Evolutionary conservation across 2,797 vertebrate genomes (phyloP).

Genomic region (Spizella passerina): DNA sequence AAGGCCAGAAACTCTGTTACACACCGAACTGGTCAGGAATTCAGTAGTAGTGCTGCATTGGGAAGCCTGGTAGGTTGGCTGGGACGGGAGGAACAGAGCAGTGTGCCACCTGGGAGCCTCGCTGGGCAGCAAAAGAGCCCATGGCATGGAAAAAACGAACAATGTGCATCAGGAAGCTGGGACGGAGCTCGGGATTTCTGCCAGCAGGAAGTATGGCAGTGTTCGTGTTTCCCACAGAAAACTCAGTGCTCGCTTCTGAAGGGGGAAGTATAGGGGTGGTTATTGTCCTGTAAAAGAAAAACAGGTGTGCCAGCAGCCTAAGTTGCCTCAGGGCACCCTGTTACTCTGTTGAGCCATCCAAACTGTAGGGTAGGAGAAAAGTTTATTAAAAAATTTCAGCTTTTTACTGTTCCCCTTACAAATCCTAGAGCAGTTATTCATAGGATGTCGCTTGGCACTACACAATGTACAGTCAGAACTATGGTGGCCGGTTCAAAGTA

Average conservation of each 20-base stretch:
- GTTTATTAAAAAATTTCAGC: background rate
- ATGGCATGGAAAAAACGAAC: background rate
- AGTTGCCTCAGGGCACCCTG: background rate
- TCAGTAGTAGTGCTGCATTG: background rate
- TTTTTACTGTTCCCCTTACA: background rate
- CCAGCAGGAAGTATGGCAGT: background rate
- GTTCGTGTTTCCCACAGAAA: background rate
- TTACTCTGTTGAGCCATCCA: background rate
- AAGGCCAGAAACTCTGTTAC: background rate
- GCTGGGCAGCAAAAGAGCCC: background rate
- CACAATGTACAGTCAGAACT: background rate
- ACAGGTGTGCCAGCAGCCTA: background rate
- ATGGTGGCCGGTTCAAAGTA: background rate
- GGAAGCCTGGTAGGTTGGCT: background rate
- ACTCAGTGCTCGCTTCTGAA: background rate
- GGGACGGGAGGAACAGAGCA: background rate
- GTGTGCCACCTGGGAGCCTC: background rate
- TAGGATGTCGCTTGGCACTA: background rate
- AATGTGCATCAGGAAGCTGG: background rate
- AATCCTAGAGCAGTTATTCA: background rate
- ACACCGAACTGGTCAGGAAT: rapidly evolving
- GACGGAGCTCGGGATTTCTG: background rate
- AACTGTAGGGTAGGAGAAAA: background rate
- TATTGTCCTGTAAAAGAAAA: background rate
- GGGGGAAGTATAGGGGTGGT: background rate